Percentiles rank a stretch among this genome's conserved stretches.
Conservation (phyloP, 2,113 vertebrate species). For the Alectura lathami region DNA sequence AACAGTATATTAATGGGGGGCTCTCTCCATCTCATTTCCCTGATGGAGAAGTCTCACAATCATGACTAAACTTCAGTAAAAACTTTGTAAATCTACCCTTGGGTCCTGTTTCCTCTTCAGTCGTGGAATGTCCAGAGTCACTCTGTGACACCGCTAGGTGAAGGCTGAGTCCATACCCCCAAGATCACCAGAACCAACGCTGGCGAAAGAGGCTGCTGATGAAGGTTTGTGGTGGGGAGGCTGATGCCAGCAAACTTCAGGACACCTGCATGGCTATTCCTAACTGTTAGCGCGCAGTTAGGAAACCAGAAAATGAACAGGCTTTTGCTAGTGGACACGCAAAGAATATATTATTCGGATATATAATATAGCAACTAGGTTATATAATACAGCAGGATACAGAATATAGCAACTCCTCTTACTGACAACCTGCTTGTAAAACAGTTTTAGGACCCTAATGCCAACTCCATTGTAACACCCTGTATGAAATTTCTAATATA, state of each 20-base stretch:
- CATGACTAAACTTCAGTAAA: background rate
- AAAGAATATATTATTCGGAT: too few species aligned
- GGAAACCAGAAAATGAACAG: background rate
- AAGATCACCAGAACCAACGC: background rate
- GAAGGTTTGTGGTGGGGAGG: background rate
- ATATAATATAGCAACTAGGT: too few species aligned
- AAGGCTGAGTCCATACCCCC: background rate
- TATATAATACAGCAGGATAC: too few species aligned
- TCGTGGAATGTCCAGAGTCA: background rate
- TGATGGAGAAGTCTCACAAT: background rate
- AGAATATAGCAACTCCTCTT: too few species aligned
- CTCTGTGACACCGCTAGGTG: background rate
- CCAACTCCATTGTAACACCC: background rate
- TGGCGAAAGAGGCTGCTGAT: background rate
- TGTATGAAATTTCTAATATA: background rate
- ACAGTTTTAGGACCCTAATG: background rate
- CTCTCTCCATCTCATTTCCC: background rate
- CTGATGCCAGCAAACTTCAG: background rate
- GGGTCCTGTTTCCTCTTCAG: background rate
- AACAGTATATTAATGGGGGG: background rate
- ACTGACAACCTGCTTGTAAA: background rate
- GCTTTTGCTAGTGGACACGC: background rate
- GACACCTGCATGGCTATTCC: background rate
- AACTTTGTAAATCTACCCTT: background rate
- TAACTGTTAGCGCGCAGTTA: background rate